Base-by-base conservation (phyloP, 2,113 vertebrate species). In the Coptodon rendalli region DNA sequence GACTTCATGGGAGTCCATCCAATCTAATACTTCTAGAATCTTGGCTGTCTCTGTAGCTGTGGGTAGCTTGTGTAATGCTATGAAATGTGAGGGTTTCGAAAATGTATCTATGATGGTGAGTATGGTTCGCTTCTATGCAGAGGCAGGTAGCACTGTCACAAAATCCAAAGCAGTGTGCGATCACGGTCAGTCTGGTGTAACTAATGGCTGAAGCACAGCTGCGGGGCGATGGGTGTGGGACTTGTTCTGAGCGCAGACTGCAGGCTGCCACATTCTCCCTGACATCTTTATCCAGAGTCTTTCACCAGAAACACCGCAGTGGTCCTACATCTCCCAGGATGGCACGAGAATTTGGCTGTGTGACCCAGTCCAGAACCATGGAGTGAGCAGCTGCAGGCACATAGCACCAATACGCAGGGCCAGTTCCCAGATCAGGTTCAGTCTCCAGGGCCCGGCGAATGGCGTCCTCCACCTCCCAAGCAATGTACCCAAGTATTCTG, bases 11-110 rank as follows among this genome's bases (percentile, higher is more conserved):
- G 22, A 22, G 22, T 22, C 22, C 22, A 22, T 22, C 22, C 22
- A 22, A 22, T 22, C 22, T 22, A 59, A 31, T 59, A 4, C 57
- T 59, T 59, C 12, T 59, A 59, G 27, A 59, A 5, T 1, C 13
- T 0, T 31, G 27, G 13, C 3, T 0, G 56, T 59, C 4, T 59
- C 56, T 59, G 24, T 1, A 29, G 56, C 56, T 29, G 54, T 59
- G 24, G 56, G 56, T 16, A 31, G 27, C 27, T 59, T n/a, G 17
- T 52, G 4, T n/a, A 52, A 52, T 9, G 17, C 50, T 52, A n/a
- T n/a, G 19, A 52, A 9, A 52, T 1, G 17, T n/a, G 50, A 9
- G 50, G 50, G 17, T 19, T 52, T 50, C 2, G 1, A 50, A 57
- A 57, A 57, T 29, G 2, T 57, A 57, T 27, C 54, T 57, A 57